A percentile compares a stretch with the other conserved stretches of the same genome.
Evolutionary conservation across 2,888 invertebrate genomes (phyloP).

Genomic region (Andrena minutula): DNA sequence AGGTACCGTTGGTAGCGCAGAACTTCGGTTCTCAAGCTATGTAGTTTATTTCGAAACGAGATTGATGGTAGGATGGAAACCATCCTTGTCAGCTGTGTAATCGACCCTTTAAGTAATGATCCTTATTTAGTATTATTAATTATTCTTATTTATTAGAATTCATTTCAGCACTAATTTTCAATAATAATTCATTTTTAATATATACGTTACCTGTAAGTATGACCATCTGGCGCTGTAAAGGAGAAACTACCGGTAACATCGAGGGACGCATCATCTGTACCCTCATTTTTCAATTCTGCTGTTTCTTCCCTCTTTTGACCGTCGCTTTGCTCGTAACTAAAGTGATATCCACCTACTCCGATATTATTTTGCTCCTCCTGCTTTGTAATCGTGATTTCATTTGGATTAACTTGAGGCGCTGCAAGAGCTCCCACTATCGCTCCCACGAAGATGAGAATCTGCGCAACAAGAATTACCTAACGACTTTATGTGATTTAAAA

Average conservation of each 20-base stretch:
- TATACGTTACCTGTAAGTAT: slow-evolving; percentile 77
- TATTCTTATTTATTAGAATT: background rate
- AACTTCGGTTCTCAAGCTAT: slow-evolving; percentile 34
- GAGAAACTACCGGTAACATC: slow-evolving; percentile 81
- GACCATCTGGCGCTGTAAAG: slow-evolving; percentile 80
- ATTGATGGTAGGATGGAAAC: slow-evolving; percentile 82
- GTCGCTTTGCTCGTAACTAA: slow-evolving; percentile 83
- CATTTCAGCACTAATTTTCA: background rate
- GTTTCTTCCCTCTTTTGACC: slow-evolving; percentile 84
- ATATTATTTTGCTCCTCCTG: slow-evolving; percentile 83
- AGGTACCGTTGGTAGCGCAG: slow-evolving; percentile 49
- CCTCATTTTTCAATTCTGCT: slow-evolving; percentile 81
- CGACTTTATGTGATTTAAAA: background rate
- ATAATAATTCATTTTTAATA: background rate
- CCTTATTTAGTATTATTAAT: background rate
- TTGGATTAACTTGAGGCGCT: slow-evolving; percentile 80
- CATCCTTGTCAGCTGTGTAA: slow-evolving; percentile 82
- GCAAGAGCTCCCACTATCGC: slow-evolving; percentile 72
- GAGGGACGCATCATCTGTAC: slow-evolving; percentile 82
- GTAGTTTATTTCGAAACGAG: slow-evolving; percentile 74
- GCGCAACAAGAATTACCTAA: slow-evolving; percentile 2
- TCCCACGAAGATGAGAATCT: slow-evolving; percentile 72
- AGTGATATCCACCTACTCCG: slow-evolving; percentile 82
- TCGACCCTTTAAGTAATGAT: slow-evolving; percentile 77
- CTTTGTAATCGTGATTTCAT: slow-evolving; percentile 80